Base-by-base conservation (phyloP, 2,797 vertebrate species). In the Neosilurus mollespiculum region DNA sequence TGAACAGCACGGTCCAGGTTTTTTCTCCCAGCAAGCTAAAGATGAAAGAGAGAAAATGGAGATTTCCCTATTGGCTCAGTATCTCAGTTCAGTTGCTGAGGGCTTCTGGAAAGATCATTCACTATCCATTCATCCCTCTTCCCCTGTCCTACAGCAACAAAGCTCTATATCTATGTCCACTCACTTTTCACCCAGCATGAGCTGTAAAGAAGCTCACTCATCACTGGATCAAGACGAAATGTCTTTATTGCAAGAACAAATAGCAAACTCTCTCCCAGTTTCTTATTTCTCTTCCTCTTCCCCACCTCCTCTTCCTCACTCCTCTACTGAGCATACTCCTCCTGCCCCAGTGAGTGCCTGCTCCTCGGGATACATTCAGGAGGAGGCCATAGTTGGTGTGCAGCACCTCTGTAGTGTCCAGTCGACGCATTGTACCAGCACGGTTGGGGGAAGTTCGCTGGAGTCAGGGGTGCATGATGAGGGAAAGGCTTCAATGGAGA, bases 51-150 rank as follows among this genome's bases (percentile, higher is more conserved):
- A 95, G 77, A 91, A 90, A 84, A 88, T 86, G n/a, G 93, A 95
- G 66, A 94, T 95, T 24, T 93, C 93, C 26, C 89, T 91, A 26
- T 88, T 95, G 59, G 94, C 94, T 72, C 92, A 92, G 87, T 95
- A 95, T 81, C 94, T 96, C 80, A 94, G 94, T 86, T 92, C 91
- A 22, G 81, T 95, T 90, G 93, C 94, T 34, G 94, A 94, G 69
- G 91, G 93, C 26, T 91, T 91, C 90, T 84, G 89, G 92, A 9
- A 91, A 89, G 73, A 88, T 75, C 72, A 70, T 53, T 79, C 85
- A 79, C 64, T 81, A 53, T 58, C 65, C 56, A 85, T 81, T 83
- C 56, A 22, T 15, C 43, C 61, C 81, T 37, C 58, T 88, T 34
- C 81, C 87, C 0, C 71, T 53, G 56, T 22, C 58, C 26, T 43